Percentiles rank a stretch among this genome's conserved stretches.
These are phyloP conservation scores for Rattus norvegicus DNA, from an alignment of 2,113 vertebrate species.

Conservation along the genomic window GRCr8 NC_086023.1:55965501-55966000, in stretches of 20 bases:
- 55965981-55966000: constrained; percentile 41
- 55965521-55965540: constrained; percentile 9
- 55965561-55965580: not conserved
- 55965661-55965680: not conserved
- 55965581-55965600: constrained; percentile 9
- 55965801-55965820: constrained; percentile 48
- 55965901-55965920: not conserved
- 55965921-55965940: not conserved
- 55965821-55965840: constrained; percentile 73
- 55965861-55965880: constrained; percentile 47
- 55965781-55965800: constrained; percentile 47
- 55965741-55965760: not conserved
- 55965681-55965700: not conserved
- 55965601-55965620: not conserved
- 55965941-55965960: constrained; percentile 1
- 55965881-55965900: constrained; percentile 39
- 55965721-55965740: constrained; percentile 39
- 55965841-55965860: constrained; percentile 46
- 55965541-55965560: constrained; percentile 22
- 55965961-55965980: not conserved
- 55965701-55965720: not conserved
- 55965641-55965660: not conserved
- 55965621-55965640: not conserved
- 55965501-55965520: constrained; percentile 12
- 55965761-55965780: constrained; percentile 54